Base-by-base conservation (phyloP, 2,888 invertebrate genomes). In the Leptinotarsa rubiginosa region DNA sequence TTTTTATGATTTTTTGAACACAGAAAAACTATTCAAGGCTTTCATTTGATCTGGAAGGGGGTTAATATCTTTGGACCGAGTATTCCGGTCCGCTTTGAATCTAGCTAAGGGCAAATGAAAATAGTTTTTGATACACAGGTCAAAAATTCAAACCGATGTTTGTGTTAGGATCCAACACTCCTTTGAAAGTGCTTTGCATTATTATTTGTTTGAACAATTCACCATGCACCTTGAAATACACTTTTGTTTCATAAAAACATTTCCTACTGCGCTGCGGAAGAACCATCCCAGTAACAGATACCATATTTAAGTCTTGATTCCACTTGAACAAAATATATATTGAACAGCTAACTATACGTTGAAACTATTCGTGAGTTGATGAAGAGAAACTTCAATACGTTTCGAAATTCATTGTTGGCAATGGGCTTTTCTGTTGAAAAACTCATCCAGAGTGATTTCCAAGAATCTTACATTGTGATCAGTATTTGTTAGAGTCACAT, bases 311-410 rank as follows among this genome's bases (percentile, higher is more conserved):
- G 15, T 20, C 56, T 20, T 5, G 56, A 56, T 56, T 56, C 56
- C 16, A 56, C 10, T 56, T n/a, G 56, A 20, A 22, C 25, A 56
- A 56, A 20, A 22, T 56, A 56, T 20, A 56, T 56, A 22, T 56
- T 54, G 10, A n/a, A n/a, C 54, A 54, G 5, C 54, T 25, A 25
- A 56, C 56, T 22, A 1, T 56, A 13, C 20, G 13, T 56, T 22
- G 22, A 49, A 20, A 66, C 22, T 50, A 16, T 50, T 22, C 20
- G 49, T 25, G n/a, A n/a, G 47, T 66, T 66, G 16, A 50, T 66
- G 22, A 66, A 15, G 22, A 50, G 22, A 31, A 66, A 65, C 65
- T 49, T 49, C 47, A 47, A 20, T 49, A 12, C 49, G 66, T 50
- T 52, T 66, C 10, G 52, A 66, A 50, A 25, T 66, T 66, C 1